These are phyloP conservation scores for Erpetoichthys calabaricus DNA, from an alignment of 2,797 vertebrate genomes.

Conservation along the genomic window DNA sequence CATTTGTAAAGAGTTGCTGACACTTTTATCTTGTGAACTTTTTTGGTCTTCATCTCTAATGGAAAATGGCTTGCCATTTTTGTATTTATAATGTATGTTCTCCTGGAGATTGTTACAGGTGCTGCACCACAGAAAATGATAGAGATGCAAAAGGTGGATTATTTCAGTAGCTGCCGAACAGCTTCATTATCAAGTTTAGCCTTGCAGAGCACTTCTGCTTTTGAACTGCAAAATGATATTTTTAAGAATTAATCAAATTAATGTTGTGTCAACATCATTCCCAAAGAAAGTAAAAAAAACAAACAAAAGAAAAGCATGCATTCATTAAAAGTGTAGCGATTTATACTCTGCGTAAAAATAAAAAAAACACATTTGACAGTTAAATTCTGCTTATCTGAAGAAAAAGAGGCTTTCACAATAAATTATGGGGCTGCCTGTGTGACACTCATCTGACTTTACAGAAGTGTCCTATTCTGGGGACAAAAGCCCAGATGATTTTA, in stretches of 20 bases:
- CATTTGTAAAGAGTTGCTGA: constrained; percentile 48
- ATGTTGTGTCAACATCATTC: constrained; percentile 2
- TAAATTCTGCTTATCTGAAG: constrained; percentile 40
- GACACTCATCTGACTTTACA: constrained; percentile 46
- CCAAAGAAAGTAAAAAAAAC: background rate
- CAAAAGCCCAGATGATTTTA: constrained; percentile 54
- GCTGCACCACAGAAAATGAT: constrained; percentile 29
- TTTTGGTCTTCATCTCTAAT: constrained; percentile 52
- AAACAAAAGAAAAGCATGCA: too few species aligned
- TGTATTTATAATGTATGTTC: constrained; percentile 47
- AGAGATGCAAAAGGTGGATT: too few species aligned
- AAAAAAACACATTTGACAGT: constrained; percentile 38
- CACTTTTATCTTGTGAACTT: constrained; percentile 44
- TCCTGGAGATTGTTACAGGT: constrained; percentile 51
- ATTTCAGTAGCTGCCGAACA: too few species aligned
- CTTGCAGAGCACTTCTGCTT: too few species aligned
- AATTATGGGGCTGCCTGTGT: constrained; percentile 43
- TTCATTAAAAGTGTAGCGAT: too few species aligned
- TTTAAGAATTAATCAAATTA: too few species aligned
- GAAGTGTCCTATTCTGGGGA: constrained; percentile 48
- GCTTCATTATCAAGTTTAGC: too few species aligned
- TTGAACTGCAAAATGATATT: too few species aligned
- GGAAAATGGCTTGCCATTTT: constrained; percentile 43
- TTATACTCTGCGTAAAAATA: too few species aligned
- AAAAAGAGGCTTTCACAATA: constrained; percentile 46